These are phyloP conservation scores for Macrobrachium nipponense DNA, from an alignment of 1,140 invertebrate species.

Conservation along the genomic window DNA sequence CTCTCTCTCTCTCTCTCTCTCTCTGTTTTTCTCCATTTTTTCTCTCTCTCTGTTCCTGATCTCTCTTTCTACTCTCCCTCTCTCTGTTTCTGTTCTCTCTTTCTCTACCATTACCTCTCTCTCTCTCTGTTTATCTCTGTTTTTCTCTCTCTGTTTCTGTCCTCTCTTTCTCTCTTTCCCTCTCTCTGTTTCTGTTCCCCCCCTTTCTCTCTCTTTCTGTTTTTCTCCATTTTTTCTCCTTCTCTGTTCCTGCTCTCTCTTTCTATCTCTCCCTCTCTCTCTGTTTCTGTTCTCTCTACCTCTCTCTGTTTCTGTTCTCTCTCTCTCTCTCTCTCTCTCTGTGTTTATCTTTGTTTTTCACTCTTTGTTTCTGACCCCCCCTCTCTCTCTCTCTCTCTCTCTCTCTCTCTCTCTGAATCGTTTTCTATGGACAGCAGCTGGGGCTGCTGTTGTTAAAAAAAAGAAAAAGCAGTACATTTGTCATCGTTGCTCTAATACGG, in stretches of 20 bases:
- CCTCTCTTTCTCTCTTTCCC: not conserved
- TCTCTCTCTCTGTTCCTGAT: not conserved
- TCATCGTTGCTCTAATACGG: too few relatives aligned
- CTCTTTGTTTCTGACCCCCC: too few relatives aligned
- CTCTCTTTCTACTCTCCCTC: not conserved
- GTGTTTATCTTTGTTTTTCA: too few relatives aligned
- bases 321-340: too few relatives aligned
- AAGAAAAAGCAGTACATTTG: too few relatives aligned
- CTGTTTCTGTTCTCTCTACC: not conserved
- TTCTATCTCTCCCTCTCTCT: not conserved
- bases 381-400: constrained; percentile 1
- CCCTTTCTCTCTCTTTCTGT: not conserved
- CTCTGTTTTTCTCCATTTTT: not conserved
- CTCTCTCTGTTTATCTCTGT: too few relatives aligned
- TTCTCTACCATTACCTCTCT: too few relatives aligned
- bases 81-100: too few relatives aligned
- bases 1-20: constrained; percentile 5
- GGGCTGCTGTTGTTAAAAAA: not conserved
- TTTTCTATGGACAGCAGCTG: not conserved
- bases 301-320: too few relatives aligned
- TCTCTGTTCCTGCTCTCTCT: not conserved
- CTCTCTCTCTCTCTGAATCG: not conserved
- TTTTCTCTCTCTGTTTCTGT: too few relatives aligned
- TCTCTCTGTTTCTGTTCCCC: too few relatives aligned
- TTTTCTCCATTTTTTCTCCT: too few relatives aligned